Conservation (phyloP, 1,140 invertebrate genomes). For the Brachionus asplanchnoidis region DNA sequence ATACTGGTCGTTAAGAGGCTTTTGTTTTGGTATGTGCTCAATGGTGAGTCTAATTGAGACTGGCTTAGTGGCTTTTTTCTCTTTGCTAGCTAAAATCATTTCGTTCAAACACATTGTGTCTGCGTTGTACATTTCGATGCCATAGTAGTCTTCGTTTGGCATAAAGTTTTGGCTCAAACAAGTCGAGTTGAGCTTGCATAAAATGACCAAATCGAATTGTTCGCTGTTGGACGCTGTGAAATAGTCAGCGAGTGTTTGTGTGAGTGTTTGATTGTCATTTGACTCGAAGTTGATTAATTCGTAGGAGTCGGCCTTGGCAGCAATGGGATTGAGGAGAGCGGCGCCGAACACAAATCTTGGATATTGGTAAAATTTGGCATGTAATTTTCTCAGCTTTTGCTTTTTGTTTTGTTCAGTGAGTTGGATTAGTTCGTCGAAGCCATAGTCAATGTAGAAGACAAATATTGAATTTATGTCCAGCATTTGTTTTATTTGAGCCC, state of each 20-base stretch:
- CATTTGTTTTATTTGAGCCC: neutral
- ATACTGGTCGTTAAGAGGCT: neutral
- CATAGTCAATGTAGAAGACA: conserved; percentile 23
- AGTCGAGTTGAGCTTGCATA: neutral
- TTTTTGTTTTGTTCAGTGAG: neutral
- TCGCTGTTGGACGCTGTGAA: neutral
- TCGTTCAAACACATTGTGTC: neutral
- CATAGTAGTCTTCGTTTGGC: neutral
- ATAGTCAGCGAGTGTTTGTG: neutral
- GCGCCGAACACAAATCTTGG: neutral
- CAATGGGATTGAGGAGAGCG: neutral
- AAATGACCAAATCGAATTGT: neutral
- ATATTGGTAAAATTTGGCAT: neutral
- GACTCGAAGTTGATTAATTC: neutral
- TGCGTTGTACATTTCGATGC: neutral
- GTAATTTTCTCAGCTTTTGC: neutral
- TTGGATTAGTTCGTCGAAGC: neutral
- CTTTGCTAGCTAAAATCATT: neutral
- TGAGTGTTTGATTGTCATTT: neutral
- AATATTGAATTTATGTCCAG: neutral
- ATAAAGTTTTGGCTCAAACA: neutral
- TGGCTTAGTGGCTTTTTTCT: neutral
- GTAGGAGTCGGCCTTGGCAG: neutral
- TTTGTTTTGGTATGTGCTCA: neutral
- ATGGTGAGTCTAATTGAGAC: neutral